Evolutionary conservation across 2,113 vertebrate genomes (phyloP), one percentile per base, ranked within the genome.

Genomic region (Hystrix cristata): DNA sequence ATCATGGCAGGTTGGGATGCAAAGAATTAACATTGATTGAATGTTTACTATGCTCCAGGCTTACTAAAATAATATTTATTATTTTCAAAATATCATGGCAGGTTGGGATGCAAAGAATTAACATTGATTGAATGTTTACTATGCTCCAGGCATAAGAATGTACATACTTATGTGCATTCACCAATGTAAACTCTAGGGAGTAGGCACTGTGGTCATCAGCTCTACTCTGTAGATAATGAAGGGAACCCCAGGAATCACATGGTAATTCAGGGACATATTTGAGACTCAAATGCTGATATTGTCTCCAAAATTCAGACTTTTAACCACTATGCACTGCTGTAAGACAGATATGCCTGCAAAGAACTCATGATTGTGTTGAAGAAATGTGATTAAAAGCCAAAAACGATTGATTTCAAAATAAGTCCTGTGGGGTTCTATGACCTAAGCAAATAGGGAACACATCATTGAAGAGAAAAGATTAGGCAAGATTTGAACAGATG

Each of bases 31-130:
- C 5, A 19, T 7, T 29, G 13, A 16, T 14, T 14, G 29, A 57
- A 7, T 6, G 1, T 27, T 25, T 15, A 2, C 31, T 29, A 0
- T 62, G 7, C 29, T 19, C 48, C 16, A 4, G 19, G 3, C 13
- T 87, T 34, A 10, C n/a, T 11, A 38, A 38, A 38, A 38, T 38
- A 38, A 38, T 38, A 38, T 38, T 38, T 57, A 4, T 48, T 92
- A 87, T 87, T 67, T 34, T 48, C 62, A 31, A 65, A 80, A 62
- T 53, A 13, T n/a, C 64, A 6, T 16, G 7, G 8, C 38, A 25
- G 7, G 5, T 14, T 78, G 48, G 34, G 16, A 38, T 55, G 38
- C 15, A 48, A 72, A 78, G n/a, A 31, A 21, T 25, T 76, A 7
- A 69, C 5, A 19, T 7, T 29, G 13, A 16, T 14, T 14, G 29